Evolutionary conservation across 2,113 vertebrate species (phyloP).

Genomic region (Pluvianellus socialis): DNA sequence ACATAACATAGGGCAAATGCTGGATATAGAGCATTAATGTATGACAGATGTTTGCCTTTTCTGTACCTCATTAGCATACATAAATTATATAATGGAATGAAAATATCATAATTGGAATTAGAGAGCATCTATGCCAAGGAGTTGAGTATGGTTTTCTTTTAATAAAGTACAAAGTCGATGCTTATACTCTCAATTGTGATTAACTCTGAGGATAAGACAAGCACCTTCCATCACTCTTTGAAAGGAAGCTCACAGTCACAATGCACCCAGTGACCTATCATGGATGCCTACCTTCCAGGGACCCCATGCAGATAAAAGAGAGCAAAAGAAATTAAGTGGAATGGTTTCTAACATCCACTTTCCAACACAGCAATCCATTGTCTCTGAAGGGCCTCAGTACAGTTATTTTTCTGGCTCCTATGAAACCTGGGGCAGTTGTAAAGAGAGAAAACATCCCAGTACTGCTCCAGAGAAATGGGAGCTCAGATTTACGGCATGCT

Average conservation of each 20-base stretch:
- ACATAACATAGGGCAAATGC: background rate
- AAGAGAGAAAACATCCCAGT: background rate
- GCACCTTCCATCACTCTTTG: background rate
- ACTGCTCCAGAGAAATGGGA: background rate
- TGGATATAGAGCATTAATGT: background rate
- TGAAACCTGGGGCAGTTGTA: background rate
- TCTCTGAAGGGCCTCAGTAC: background rate
- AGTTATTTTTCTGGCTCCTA: background rate
- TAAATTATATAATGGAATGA: background rate
- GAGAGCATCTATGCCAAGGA: background rate
- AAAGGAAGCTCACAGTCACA: background rate
- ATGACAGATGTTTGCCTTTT: background rate
- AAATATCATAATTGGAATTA: background rate
- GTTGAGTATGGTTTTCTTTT: background rate
- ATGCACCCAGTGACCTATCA: background rate
- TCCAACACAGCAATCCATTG: background rate
- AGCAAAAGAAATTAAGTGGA: background rate
- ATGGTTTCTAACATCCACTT: background rate
- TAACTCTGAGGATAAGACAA: background rate
- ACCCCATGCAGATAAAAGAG: background rate
- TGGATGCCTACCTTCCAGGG: background rate
- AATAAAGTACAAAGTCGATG: background rate
- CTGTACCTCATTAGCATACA: background rate
- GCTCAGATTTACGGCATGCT: background rate
- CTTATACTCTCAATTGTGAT: background rate